These are phyloP conservation scores for Zaprionus lineosus DNA, from an alignment of 2,888 invertebrate genomes.

Conservation along the genomic window DNA sequence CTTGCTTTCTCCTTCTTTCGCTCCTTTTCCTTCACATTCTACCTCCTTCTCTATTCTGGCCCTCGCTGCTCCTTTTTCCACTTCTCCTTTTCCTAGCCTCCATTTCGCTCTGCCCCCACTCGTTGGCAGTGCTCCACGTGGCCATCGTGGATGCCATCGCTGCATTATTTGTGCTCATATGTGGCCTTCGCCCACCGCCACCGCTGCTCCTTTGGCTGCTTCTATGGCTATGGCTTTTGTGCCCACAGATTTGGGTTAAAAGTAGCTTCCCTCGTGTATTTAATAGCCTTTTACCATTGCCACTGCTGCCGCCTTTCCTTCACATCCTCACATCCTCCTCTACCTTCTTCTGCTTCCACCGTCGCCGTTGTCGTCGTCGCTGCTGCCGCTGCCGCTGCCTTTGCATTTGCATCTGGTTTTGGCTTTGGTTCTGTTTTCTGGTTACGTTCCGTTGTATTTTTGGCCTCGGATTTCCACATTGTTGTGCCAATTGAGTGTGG, in stretches of 20 bases:
- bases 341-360: background rate
- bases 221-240: constrained; percentile 55
- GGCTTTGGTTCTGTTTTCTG: constrained; percentile 9
- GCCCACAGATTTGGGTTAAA: constrained; percentile 77
- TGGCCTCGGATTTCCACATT: constrained; percentile 8
- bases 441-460: constrained; percentile 12
- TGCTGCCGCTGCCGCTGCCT: constrained; percentile 1
- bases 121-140: constrained; percentile 74
- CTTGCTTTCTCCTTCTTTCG: background rate
- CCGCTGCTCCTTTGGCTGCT: constrained; percentile 31
- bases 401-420: constrained; percentile 20
- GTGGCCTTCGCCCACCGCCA: constrained; percentile 43
- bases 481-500: constrained; percentile 45
- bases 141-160: constrained; percentile 40
- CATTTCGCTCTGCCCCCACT: too few relatives aligned
- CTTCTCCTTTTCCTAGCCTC: constrained; percentile 45
- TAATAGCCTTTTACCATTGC: constrained; percentile 63
- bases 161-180: constrained; percentile 72
- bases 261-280: constrained; percentile 75
- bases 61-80: constrained; percentile 21
- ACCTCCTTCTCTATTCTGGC: background rate
- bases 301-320: constrained; percentile 19
- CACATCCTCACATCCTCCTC: too few relatives aligned
- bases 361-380: background rate
- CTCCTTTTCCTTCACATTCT: background rate